Evolutionary conservation across 30 jellyfish, hydroid and myxozoan genomes (phyloP), one percentile per base, ranked within the genome.

Genomic region (Pseudorhiza aurosa): DNA sequence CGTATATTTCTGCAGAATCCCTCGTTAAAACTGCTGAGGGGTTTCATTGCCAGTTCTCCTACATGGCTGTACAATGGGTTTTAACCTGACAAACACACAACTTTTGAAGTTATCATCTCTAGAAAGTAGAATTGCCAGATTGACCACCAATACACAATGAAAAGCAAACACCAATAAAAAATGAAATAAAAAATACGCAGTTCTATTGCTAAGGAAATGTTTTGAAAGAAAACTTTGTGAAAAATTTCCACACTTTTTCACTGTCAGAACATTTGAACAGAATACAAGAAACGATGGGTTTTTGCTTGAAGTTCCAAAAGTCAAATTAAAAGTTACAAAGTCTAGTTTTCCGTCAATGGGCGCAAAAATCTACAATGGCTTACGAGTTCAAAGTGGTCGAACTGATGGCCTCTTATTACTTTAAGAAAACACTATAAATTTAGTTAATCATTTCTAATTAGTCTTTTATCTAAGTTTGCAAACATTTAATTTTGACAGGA

Each of bases 121-220:
- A 57, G 67, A 53, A 33, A 53, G 33, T 18, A 53, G 67, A 53
- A 53, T 53, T 53, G 35, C 67, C 67, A 53, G 81, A 76, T 81
- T 51, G 88, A 76, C 63, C 57, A 12, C 7, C 7, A 7, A n/a
- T n/a, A n/a, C 50, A 39, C 50, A 76, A 51, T 60, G 58, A 59
- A 76, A 53, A 21, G 36, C 86, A 73, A 57, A 37, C 74, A 31
- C 88, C 79, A 49, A 57, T 76, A 30, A 47, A 58, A 58, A 76
- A 76, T 59, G 78, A 76, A 58, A 76, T 76, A 5, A 62, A 58
- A 60, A 78, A 55, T 75, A 51, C 27, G 36, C 82, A 43, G 45
- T 75, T 60, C 37, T 60, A 49, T 74, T 78, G 56, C 83, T 62
- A 47, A 45, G 90, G 49, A 78, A 78, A 78, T 78, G 82, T 62